Evolutionary conservation across 2,113 vertebrate genomes (phyloP).

Genomic region (Chloropsis cyanopogon): DNA sequence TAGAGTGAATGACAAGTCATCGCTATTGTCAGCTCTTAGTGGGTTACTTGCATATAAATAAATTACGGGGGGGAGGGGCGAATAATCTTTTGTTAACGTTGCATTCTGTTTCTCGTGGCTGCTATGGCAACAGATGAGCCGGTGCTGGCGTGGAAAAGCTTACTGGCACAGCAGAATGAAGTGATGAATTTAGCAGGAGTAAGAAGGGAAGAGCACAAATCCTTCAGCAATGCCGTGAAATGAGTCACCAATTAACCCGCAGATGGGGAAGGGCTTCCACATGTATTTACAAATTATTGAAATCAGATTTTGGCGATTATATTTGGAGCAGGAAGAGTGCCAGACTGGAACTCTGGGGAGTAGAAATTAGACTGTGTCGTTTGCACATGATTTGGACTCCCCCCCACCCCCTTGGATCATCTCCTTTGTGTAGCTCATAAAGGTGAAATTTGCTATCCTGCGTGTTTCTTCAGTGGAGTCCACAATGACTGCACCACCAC

Average conservation of each 20-base stretch:
- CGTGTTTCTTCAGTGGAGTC: neutral
- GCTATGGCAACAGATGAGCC: conserved; percentile 56
- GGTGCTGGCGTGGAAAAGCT: neutral
- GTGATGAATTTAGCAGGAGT: neutral
- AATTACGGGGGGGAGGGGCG: neutral
- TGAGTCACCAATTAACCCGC: neutral
- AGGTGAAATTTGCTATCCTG: neutral
- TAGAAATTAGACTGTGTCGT: neutral
- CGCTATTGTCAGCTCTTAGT: conserved; percentile 4
- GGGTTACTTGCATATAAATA: conserved; percentile 51
- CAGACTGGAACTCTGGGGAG: neutral
- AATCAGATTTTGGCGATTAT: neutral
- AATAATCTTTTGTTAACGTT: conserved; percentile 22
- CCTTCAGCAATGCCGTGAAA: neutral
- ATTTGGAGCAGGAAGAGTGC: neutral
- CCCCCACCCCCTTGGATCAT: neutral
- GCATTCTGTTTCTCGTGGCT: conserved; percentile 29
- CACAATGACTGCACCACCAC: neutral
- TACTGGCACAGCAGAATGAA: neutral
- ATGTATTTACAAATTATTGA: neutral
- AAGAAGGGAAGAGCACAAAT: neutral
- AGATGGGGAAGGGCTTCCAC: neutral
- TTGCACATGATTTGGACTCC: neutral
- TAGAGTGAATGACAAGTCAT: neutral
- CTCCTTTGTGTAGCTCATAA: neutral